Percentiles rank a stretch among this genome's conserved stretches.
phyloP scores from a whole-genome alignment of 2,888 invertebrate genomes.

The Cepaea hortensis region DNA sequence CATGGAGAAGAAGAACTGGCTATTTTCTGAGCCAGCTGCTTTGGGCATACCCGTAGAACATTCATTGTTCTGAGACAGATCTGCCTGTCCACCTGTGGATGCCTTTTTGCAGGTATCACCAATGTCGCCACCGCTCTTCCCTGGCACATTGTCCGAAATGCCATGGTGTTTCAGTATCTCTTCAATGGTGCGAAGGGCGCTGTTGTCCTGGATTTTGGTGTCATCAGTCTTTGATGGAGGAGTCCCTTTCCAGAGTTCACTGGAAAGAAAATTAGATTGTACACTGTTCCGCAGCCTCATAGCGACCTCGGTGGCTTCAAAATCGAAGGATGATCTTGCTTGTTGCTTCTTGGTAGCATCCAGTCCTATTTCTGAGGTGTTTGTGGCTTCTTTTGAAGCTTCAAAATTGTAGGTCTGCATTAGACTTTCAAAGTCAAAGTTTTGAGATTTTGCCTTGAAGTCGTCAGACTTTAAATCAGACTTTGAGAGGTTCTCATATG shows the following conservation, averaged over 20 bases:
- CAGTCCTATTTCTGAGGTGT: not conserved
- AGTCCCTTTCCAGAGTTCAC: not conserved
- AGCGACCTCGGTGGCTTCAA: not conserved
- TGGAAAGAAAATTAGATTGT: conserved; percentile 12
- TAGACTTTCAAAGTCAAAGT: conserved; percentile 10
- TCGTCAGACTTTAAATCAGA: not conserved
- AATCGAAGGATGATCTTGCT: not conserved
- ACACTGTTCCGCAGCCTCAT: conserved; percentile 5
- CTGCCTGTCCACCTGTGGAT: not conserved
- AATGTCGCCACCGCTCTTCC: not conserved
- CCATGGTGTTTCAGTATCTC: conserved; percentile 18
- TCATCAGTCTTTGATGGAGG: not conserved
- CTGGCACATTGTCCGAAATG: not conserved
- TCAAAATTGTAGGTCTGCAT: conserved; percentile 20
- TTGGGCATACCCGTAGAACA: not conserved
- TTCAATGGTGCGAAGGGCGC: conserved; percentile 6
- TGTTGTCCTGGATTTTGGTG: not conserved
- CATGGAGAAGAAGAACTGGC: not conserved
- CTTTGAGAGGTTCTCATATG: not conserved
- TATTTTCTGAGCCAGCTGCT: not conserved
- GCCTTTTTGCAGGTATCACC: not conserved
- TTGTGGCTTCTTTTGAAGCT: not conserved
- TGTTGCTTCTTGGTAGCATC: not conserved
- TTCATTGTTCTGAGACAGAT: conserved; percentile 32
- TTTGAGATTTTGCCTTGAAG: conserved; percentile 5